phyloP scores from a whole-genome alignment of 2,113 vertebrate species.

The Heptranchias perlo region DNA sequence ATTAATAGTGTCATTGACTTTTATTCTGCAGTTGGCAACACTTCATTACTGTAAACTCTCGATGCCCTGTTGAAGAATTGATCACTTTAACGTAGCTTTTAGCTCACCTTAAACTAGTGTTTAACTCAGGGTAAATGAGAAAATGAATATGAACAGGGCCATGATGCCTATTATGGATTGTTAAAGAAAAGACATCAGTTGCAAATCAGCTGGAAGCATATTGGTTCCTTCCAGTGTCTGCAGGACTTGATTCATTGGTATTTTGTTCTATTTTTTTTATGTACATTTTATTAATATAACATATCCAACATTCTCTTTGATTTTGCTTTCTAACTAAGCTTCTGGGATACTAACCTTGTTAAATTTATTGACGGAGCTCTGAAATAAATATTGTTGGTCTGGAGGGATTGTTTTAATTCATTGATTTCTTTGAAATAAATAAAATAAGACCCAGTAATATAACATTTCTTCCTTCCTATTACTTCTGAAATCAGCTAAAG shows the following conservation, averaged over 20 bases:
- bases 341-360: constrained; percentile 68
- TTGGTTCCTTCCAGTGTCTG: neutral
- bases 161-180: neutral
- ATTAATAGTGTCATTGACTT: neutral
- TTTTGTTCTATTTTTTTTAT: constrained; percentile 31
- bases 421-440: constrained; percentile 76
- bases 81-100: neutral
- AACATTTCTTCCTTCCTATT: constrained; percentile 76
- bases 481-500: constrained; percentile 82
- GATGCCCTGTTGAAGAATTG: constrained; percentile 14
- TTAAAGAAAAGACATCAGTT: neutral
- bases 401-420: constrained; percentile 73
- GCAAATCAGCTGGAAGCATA: constrained; percentile 20
- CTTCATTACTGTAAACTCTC: neutral
- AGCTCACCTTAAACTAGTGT: constrained; percentile 8
- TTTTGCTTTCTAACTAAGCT: constrained; percentile 58
- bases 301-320: constrained; percentile 27
- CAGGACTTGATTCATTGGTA: constrained; percentile 17
- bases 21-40: neutral
- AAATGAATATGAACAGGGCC: constrained; percentile 6
- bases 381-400: constrained; percentile 86
- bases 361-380: constrained; percentile 89
- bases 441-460: constrained; percentile 60
- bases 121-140: constrained; percentile 14
- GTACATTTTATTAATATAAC: constrained; percentile 26